These are phyloP conservation scores for Otus sunia DNA, from an alignment of 2,113 vertebrate genomes.

Conservation along the genomic window DNA sequence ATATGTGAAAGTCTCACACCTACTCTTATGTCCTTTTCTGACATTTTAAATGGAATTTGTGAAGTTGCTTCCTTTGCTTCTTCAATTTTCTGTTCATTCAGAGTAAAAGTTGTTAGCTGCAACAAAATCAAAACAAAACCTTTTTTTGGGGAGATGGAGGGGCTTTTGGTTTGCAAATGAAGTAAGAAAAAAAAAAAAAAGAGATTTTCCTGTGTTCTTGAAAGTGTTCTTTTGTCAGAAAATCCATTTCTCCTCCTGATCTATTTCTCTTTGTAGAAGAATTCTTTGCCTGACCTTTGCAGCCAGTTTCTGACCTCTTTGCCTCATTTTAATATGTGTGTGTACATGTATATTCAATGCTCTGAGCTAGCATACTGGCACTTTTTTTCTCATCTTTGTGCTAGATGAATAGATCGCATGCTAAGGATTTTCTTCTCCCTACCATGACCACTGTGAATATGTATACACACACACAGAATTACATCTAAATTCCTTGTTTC, in stretches of 20 bases:
- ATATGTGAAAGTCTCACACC: neutral
- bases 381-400: neutral
- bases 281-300: conserved; percentile 16
- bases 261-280: conserved; percentile 11
- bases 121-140: neutral
- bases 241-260: conserved; percentile 21
- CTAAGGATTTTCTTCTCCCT: neutral
- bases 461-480: neutral
- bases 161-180: conserved; percentile 4
- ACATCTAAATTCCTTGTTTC: neutral
- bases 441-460: neutral
- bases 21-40: neutral
- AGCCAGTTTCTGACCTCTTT: conserved; percentile 10
- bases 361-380: neutral
- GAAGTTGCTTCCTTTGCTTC: neutral
- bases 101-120: neutral
- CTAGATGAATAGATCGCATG: neutral
- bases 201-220: neutral
- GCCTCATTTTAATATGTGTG: conserved; percentile 12
- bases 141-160: neutral
- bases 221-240: conserved; percentile 8
- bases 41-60: neutral
- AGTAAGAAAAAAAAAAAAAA: neutral
- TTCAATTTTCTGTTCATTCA: neutral
- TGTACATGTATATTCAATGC: conserved; percentile 52